phyloP scores from a whole-genome alignment of 2,888 invertebrate species.

The Osedax frankpressi region DNA sequence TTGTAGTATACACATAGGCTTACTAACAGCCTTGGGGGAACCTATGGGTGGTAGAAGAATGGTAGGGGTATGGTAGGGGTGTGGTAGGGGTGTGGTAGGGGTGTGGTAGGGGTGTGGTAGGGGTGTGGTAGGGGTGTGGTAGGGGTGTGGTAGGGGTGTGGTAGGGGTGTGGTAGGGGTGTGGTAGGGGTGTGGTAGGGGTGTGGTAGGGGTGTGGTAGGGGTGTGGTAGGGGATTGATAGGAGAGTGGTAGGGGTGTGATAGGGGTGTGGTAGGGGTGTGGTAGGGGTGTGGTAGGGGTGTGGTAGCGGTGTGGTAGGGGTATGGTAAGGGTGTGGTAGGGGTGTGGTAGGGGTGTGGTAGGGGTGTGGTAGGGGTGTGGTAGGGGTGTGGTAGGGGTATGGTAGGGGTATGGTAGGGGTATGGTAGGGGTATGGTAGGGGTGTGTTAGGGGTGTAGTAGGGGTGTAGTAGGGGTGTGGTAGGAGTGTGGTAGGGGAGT shows the following conservation, averaged over 20 bases:
- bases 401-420: background rate
- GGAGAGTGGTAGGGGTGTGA: background rate
- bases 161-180: background rate
- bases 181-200: background rate
- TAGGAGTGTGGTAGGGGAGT: background rate
- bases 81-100: background rate
- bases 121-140: background rate
- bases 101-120: background rate
- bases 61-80: background rate
- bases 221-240: background rate
- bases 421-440: background rate
- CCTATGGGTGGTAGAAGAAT: background rate
- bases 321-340: no score
- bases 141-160: background rate
- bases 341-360: no score
- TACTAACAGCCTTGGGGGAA: slow-evolving; percentile 47
- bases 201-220: background rate
- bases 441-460: background rate
- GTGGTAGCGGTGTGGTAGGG: background rate
- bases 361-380: background rate
- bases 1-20: slow-evolving; percentile 40
- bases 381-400: background rate
- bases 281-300: background rate
- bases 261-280: background rate
- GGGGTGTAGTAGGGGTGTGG: background rate